Evolutionary conservation across 2,888 invertebrate species (phyloP).

Genomic region (Eutolmus rufibarbis): DNA sequence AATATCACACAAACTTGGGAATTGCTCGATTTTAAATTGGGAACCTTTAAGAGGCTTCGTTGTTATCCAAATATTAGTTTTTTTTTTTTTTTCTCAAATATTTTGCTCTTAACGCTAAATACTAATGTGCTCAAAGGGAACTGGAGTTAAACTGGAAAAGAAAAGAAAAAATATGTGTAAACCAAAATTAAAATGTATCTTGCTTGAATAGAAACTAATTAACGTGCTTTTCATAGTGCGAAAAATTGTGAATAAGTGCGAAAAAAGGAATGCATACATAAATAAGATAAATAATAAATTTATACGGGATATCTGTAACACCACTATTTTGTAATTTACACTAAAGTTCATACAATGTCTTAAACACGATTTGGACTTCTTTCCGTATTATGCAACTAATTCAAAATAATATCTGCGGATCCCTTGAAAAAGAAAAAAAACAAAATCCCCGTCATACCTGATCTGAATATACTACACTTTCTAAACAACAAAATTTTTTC

Average conservation of each 20-base stretch:
- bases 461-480: too few relatives aligned
- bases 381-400: too few relatives aligned
- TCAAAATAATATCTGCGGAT: too few relatives aligned
- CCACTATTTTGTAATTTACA: background rate
- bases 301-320: background rate
- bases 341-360: too few relatives aligned
- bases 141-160: slow-evolving; percentile 45
- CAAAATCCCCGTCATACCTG: too few relatives aligned
- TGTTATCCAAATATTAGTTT: background rate
- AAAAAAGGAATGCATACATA: background rate
- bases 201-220: background rate
- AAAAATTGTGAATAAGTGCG: background rate
- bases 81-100: background rate
- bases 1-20: background rate
- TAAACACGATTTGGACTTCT: too few relatives aligned
- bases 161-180: slow-evolving; percentile 27
- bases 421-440: too few relatives aligned
- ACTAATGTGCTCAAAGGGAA: slow-evolving; percentile 2
- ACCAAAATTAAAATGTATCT: slow-evolving; percentile 1
- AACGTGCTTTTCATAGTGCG: background rate
- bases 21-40: background rate
- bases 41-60: background rate
- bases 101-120: slow-evolving; percentile 12
- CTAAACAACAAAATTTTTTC: too few relatives aligned
- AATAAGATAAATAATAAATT: background rate